These are phyloP conservation scores for Mustelus asterias DNA, from an alignment of 2,113 vertebrate species.

Conservation along the genomic window DNA sequence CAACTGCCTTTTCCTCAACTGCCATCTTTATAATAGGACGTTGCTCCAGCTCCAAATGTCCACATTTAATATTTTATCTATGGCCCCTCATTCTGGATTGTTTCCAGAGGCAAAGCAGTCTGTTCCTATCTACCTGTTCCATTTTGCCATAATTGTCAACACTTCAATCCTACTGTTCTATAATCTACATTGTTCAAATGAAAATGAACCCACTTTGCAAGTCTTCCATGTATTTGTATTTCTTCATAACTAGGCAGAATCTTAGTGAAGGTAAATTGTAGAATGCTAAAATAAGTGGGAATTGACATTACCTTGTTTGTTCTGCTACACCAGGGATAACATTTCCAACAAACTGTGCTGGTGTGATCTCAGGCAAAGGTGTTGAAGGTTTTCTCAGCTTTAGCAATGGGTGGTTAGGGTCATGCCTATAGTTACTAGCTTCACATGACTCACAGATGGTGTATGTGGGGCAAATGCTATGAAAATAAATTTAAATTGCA, in stretches of 20 bases:
- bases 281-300: neutral
- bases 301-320: slow-evolving; percentile 53
- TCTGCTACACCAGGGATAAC: slow-evolving; percentile 55
- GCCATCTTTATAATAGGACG: neutral
- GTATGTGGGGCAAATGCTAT: slow-evolving; percentile 82
- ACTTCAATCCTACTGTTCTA: neutral
- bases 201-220: neutral
- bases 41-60: neutral
- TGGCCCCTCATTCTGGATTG: neutral
- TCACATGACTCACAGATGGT: slow-evolving; percentile 80
- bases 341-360: slow-evolving; percentile 52
- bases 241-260: neutral
- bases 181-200: no score
- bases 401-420: slow-evolving; percentile 76
- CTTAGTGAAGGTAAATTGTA: neutral
- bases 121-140: neutral
- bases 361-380: slow-evolving; percentile 44
- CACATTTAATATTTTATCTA: neutral
- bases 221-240: neutral
- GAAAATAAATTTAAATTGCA: neutral
- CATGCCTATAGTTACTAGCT: slow-evolving; percentile 73
- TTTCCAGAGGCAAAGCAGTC: neutral
- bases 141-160: neutral
- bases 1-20: neutral
- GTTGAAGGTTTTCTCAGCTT: slow-evolving; percentile 74